These are phyloP conservation scores for Siniperca knerii DNA, from an alignment of 2,113 vertebrate genomes.

Conservation along the genomic window DNA sequence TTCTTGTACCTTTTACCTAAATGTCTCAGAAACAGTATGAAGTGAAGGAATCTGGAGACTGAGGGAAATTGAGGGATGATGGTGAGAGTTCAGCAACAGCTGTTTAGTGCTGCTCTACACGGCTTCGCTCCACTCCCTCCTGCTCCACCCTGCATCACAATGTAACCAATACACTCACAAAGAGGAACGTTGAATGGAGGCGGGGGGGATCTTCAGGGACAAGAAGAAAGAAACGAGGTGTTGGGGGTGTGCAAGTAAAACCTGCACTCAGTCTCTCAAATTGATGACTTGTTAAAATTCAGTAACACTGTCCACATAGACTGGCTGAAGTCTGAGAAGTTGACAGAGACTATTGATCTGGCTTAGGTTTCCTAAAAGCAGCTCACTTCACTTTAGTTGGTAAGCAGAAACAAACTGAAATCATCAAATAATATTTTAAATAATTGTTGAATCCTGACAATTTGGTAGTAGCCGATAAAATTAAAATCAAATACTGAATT, in stretches of 20 bases:
- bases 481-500: background rate
- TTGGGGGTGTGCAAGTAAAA: slow-evolving; percentile 27
- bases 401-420: background rate
- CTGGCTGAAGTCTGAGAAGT: slow-evolving; percentile 7
- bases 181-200: slow-evolving; percentile 54
- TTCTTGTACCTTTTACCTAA: background rate
- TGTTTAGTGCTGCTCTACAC: slow-evolving; percentile 35
- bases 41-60: slow-evolving; percentile 13
- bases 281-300: slow-evolving; percentile 67
- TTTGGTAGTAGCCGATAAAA: background rate
- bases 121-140: slow-evolving; percentile 45
- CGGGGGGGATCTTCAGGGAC: slow-evolving; percentile 9
- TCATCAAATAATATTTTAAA: background rate
- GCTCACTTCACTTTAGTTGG: background rate
- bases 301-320: slow-evolving; percentile 52
- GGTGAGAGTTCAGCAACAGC: slow-evolving; percentile 46
- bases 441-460: background rate
- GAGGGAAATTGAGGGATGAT: background rate
- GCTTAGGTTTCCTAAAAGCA: background rate
- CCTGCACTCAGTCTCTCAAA: slow-evolving; percentile 52
- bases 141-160: slow-evolving; percentile 61
- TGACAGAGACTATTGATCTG: slow-evolving; percentile 17
- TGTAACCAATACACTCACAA: slow-evolving; percentile 59
- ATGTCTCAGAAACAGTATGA: background rate
- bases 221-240: slow-evolving; percentile 44